Conservation (phyloP, 1,140 invertebrate species). For the Aplysia californica region DNA sequence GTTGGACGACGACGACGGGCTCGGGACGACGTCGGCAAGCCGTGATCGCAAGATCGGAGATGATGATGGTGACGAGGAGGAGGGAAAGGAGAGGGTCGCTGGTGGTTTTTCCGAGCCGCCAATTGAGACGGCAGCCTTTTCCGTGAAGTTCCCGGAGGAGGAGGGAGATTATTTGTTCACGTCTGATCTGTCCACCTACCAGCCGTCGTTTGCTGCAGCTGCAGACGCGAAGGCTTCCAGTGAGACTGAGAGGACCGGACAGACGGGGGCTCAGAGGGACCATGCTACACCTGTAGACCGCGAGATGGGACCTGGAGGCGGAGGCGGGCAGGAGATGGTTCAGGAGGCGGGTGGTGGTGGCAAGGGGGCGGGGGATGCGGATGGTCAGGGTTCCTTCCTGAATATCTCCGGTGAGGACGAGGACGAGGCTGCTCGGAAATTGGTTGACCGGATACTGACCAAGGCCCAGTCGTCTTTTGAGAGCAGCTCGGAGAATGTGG, state of each 20-base stretch:
- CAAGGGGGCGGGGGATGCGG: not conserved
- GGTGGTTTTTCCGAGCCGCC: no score
- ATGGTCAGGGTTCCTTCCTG: not conserved
- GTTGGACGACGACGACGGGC: no score
- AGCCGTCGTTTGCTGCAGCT: not conserved
- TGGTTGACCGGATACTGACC: not conserved
- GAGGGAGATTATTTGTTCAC: no score
- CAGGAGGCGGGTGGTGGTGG: no score
- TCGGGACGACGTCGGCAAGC: not conserved
- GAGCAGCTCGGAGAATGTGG: no score
- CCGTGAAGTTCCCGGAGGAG: not conserved
- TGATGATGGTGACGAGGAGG: conserved; percentile 31
- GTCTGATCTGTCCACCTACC: not conserved
- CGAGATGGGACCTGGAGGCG: not conserved
- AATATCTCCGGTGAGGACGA: conserved; percentile 9
- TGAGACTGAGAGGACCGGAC: not conserved
- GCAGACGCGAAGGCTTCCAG: not conserved
- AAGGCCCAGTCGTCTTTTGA: not conserved
- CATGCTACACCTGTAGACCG: not conserved
- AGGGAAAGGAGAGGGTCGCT: conserved; percentile 24
- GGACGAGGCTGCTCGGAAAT: not conserved
- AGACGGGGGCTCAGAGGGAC: not conserved
- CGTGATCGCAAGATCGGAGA: conserved; percentile 11
- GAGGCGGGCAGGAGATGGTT: not conserved
- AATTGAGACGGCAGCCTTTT: no score